phyloP scores from a whole-genome alignment of 2,888 invertebrate species.

The Atherix ibis region DNA sequence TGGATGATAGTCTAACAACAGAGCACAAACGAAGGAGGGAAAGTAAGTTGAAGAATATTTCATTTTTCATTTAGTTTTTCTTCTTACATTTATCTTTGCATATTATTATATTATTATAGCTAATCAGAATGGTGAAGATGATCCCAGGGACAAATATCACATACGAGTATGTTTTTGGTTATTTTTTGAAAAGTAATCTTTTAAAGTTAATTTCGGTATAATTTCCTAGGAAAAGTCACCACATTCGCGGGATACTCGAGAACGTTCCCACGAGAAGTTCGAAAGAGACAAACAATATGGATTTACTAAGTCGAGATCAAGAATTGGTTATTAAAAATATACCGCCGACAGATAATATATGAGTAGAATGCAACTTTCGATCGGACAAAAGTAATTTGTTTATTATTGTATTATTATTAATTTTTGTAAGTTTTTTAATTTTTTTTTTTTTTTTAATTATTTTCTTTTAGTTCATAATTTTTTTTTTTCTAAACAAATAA shows the following conservation, averaged over 20 bases:
- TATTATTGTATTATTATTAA: too few species aligned
- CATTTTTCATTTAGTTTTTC: conserved; percentile 4
- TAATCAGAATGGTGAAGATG: conserved; percentile 65
- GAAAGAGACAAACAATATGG: conserved; percentile 67
- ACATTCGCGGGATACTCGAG: conserved; percentile 44
- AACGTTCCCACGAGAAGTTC: conserved; percentile 59
- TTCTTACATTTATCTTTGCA: too few species aligned
- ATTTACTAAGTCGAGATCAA: conserved; percentile 37
- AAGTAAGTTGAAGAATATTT: conserved; percentile 34
- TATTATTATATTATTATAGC: conserved; percentile 24
- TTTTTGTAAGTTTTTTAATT: too few species aligned
- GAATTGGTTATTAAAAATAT: conserved; percentile 19
- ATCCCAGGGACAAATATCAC: conserved; percentile 61
- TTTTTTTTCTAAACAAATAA: too few species aligned
- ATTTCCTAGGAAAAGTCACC: conserved; percentile 62
- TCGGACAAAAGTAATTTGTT: too few species aligned
- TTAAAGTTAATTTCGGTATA: conserved; percentile 4
- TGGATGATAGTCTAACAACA: conserved; percentile 47
- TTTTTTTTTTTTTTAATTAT: too few species aligned
- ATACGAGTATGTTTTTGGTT: conserved; percentile 51
- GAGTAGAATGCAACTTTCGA: too few species aligned
- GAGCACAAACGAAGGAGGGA: conserved; percentile 69
- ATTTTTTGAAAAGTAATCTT: too few species aligned
- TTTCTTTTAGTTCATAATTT: too few species aligned
- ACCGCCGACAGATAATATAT: too few species aligned